Conservation (phyloP, 2,113 vertebrate species). For the Thryonomys swinderianus region DNA sequence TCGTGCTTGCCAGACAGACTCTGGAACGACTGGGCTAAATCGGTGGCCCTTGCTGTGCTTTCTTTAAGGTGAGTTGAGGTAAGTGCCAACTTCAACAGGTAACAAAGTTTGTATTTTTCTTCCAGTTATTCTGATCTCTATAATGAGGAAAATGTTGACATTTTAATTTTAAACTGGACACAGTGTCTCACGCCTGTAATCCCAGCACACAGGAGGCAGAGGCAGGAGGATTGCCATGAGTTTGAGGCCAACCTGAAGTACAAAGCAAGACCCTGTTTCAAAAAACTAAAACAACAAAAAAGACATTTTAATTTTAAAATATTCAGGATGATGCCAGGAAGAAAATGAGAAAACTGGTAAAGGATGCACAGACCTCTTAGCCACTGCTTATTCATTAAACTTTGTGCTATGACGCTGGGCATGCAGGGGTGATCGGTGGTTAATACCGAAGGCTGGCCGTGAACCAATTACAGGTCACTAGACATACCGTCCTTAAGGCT, state of each 20-base stretch:
- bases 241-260: no score
- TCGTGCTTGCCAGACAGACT: no score
- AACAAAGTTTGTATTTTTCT: not conserved
- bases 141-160: not conserved
- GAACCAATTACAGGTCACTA: not conserved
- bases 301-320: not conserved
- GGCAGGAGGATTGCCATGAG: no score
- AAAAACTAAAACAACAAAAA: no score
- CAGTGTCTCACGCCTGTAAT: no score
- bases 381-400: not conserved
- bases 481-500: not conserved
- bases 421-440: not conserved
- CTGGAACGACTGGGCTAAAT: no score
- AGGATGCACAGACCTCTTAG: not conserved
- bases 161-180: not conserved
- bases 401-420: not conserved
- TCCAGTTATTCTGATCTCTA: not conserved
- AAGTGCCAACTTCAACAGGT: not conserved
- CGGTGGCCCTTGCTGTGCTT: no score
- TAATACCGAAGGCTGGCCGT: not conserved
- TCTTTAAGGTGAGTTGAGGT: conserved; percentile 6
- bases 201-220: no score
- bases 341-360: not conserved
- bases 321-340: not conserved
- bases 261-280: no score